Evolutionary conservation across 2,888 invertebrate species (phyloP).

Genomic region (Idaea straminata): DNA sequence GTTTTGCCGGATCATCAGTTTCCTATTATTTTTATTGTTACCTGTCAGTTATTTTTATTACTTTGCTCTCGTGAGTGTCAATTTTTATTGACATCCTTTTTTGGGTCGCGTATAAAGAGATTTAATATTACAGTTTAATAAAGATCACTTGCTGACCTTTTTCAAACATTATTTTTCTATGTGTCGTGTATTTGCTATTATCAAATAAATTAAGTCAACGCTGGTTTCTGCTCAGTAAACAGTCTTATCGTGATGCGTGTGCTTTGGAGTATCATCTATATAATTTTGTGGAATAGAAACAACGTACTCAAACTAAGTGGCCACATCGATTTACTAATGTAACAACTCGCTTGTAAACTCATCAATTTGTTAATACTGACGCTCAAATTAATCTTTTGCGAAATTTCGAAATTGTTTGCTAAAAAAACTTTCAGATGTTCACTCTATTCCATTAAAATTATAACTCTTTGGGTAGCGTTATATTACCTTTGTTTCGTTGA

Average conservation of each 20-base stretch:
- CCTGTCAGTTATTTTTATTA: conserved; percentile 26
- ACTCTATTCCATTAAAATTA: neutral
- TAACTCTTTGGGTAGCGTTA: neutral
- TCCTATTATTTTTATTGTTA: conserved; percentile 28
- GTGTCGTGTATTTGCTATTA: neutral
- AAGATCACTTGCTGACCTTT: neutral
- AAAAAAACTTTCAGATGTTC: neutral
- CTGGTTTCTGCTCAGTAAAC: no score
- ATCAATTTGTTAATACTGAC: no score
- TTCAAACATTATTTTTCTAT: neutral
- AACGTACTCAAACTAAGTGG: no score
- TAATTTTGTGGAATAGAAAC: no score
- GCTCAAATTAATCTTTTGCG: no score
- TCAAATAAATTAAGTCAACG: no score
- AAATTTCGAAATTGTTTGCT: no score
- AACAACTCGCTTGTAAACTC: no score
- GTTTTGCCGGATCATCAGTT: conserved; percentile 29
- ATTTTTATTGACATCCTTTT: conserved; percentile 15
- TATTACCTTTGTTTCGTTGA: neutral
- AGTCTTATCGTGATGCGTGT: no score
- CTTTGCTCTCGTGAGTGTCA: conserved; percentile 32
- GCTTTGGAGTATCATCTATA: no score
- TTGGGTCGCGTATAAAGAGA: neutral
- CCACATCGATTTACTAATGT: no score
- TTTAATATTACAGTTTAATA: neutral